Evolutionary conservation across 2,797 vertebrate species (phyloP).

Genomic region (Syngnathus acus): DNA sequence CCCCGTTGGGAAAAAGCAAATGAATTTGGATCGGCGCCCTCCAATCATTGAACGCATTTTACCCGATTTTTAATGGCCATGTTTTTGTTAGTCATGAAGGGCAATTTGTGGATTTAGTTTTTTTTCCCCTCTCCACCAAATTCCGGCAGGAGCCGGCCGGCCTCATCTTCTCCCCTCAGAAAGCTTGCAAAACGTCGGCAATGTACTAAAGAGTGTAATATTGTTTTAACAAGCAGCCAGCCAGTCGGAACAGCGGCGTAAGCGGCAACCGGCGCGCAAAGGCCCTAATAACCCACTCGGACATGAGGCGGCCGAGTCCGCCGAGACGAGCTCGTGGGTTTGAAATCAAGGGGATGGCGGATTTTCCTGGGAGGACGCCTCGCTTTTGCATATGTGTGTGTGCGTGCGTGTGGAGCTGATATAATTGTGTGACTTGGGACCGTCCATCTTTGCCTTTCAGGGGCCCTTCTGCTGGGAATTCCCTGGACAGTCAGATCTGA

Average conservation of each 20-base stretch:
- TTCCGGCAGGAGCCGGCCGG: constrained; percentile 7
- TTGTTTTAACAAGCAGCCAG: constrained; percentile 46
- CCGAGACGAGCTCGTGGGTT: constrained; percentile 50
- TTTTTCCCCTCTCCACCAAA: not conserved
- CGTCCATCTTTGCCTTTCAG: constrained; percentile 80
- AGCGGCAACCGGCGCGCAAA: constrained; percentile 46
- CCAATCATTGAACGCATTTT: not conserved
- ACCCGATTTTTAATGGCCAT: not conserved
- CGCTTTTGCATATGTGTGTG: constrained; percentile 51
- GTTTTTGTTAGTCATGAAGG: not conserved
- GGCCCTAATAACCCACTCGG: constrained; percentile 49
- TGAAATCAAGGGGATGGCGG: constrained; percentile 50
- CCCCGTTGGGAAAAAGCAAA: not conserved
- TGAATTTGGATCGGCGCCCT: not conserved
- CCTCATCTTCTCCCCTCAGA: not conserved
- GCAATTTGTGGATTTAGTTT: not conserved
- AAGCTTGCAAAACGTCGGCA: constrained; percentile 6
- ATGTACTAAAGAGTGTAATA: constrained; percentile 19
- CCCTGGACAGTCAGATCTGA: constrained; percentile 77
- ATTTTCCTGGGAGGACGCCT: constrained; percentile 52
- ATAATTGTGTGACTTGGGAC: constrained; percentile 78
- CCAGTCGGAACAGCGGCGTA: constrained; percentile 33
- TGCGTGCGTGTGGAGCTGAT: constrained; percentile 39
- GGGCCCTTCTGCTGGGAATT: constrained; percentile 79
- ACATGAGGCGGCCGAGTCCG: constrained; percentile 47